A percentile compares a stretch with the other conserved stretches of the same genome.
phyloP scores from a whole-genome alignment of 2,113 vertebrate species.

The Osmerus mordax region DNA sequence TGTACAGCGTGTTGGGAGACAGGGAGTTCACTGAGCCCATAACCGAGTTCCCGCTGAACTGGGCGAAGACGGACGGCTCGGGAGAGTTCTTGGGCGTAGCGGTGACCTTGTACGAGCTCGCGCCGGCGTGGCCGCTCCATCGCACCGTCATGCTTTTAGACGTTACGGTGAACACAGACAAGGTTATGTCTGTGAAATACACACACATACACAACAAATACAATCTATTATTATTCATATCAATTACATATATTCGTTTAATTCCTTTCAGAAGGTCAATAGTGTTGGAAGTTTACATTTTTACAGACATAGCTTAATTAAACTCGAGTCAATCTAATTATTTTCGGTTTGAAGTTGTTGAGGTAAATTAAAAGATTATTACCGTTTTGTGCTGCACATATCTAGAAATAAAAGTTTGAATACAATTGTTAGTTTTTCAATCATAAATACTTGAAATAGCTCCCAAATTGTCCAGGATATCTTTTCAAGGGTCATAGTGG shows the following conservation, averaged over 20 bases:
- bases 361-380: conserved; percentile 44
- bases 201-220: background rate
- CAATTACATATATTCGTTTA: background rate
- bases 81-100: conserved; percentile 64
- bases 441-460: background rate
- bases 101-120: conserved; percentile 74
- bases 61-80: conserved; percentile 47
- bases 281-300: too few relatives aligned
- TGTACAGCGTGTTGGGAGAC: conserved; percentile 71
- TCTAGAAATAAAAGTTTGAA: conserved; percentile 74
- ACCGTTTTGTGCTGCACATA: conserved; percentile 78
- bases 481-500: conserved; percentile 22
- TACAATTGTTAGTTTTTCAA: conserved; percentile 25
- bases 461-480: conserved; percentile 16
- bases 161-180: conserved; percentile 72
- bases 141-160: conserved; percentile 72
- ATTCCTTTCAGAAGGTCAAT: background rate
- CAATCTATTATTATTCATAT: background rate
- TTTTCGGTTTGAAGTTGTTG: background rate
- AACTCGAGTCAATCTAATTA: background rate
- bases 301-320: background rate
- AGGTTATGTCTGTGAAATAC: conserved; percentile 51
- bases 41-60: conserved; percentile 66
- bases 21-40: conserved; percentile 74
- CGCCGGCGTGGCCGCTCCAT: conserved; percentile 62